Conservation (phyloP, 2,113 vertebrate genomes). For the Gnathonemus longibarbis region DNA sequence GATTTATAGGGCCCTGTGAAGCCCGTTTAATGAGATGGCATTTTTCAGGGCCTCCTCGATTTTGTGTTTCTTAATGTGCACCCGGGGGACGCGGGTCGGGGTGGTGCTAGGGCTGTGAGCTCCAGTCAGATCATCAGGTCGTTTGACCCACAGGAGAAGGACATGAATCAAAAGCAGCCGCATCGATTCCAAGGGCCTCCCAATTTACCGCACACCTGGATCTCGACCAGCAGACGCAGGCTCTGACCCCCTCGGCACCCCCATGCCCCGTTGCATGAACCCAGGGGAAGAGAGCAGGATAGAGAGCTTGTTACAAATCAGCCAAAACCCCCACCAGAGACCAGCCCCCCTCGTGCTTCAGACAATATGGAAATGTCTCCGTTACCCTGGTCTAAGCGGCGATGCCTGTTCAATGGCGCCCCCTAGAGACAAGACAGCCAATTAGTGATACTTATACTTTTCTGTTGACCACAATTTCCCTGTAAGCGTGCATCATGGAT, state of each 20-base stretch:
- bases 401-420: background rate
- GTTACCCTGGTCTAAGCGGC: background rate
- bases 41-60: background rate
- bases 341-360: background rate
- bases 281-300: background rate
- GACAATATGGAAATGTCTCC: background rate
- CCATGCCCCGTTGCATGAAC: background rate
- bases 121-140: background rate
- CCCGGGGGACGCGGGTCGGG: background rate
- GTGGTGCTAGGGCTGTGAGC: background rate
- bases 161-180: background rate
- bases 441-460: background rate
- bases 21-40: background rate
- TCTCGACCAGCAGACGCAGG: background rate
- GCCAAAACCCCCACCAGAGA: background rate
- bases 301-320: background rate
- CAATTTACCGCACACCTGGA: background rate
- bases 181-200: background rate
- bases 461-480: background rate
- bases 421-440: background rate
- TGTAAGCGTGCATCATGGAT: background rate
- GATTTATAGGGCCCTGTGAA: background rate
- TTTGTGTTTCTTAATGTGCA: conserved; percentile 4
- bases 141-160: background rate
- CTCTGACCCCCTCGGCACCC: background rate